Evolutionary conservation across 2,888 invertebrate genomes (phyloP).

Genomic region (Cryptops parisi): DNA sequence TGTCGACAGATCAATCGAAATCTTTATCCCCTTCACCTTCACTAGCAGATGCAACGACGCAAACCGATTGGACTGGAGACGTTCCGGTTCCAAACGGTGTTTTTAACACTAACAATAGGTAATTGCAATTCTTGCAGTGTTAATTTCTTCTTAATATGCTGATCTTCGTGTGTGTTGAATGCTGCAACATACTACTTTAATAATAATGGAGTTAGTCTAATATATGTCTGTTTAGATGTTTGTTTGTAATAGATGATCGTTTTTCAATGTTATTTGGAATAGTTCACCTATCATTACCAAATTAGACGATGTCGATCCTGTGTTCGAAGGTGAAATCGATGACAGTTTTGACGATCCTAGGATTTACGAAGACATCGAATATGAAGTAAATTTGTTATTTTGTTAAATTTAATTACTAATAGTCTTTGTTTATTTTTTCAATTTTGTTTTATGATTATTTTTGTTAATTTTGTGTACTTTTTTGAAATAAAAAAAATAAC

Average conservation of each 20-base stretch:
- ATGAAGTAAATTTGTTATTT: conserved; percentile 9
- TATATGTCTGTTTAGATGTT: too few species aligned
- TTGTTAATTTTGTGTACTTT: too few species aligned
- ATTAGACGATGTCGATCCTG: background rate
- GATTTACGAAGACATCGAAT: conserved; percentile 6
- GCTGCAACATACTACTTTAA: too few species aligned
- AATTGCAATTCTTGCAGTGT: too few species aligned
- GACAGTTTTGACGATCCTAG: conserved; percentile 13
- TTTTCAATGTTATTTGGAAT: too few species aligned
- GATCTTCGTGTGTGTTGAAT: too few species aligned
- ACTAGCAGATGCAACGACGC: conserved; percentile 17
- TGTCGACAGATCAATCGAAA: background rate
- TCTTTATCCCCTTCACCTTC: background rate
- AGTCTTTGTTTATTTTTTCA: background rate
- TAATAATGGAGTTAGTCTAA: too few species aligned
- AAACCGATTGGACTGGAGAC: conserved; percentile 20
- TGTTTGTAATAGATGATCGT: too few species aligned
- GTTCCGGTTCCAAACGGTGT: conserved; percentile 18
- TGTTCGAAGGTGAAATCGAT: background rate
- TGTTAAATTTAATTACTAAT: background rate
- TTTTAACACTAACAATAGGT: too few species aligned
- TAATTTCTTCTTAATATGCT: too few species aligned
- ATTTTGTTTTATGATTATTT: background rate
- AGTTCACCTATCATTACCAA: too few species aligned
- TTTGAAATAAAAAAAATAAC: conserved; percentile 22